Percentiles rank a stretch among this genome's conserved stretches.
phyloP scores from a whole-genome alignment of 2,888 invertebrate genomes.

The Odontomyia ornata region DNA sequence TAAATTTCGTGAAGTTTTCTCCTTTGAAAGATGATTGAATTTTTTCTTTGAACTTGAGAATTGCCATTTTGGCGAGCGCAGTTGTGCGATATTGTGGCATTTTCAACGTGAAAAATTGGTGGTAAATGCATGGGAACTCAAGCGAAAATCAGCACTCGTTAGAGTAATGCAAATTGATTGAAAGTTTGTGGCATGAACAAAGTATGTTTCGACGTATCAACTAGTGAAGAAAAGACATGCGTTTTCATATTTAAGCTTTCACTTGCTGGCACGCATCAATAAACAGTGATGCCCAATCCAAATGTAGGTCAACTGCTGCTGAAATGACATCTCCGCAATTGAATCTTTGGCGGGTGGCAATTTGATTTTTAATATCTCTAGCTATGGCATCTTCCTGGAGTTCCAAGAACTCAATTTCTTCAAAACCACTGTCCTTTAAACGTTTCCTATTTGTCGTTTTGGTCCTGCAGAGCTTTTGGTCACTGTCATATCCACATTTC shows the following conservation, averaged over 20 bases:
- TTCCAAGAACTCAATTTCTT: not conserved
- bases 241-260: constrained; percentile 1
- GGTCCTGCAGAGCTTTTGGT: not conserved
- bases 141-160: not conserved
- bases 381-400: not conserved
- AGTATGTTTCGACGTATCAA: constrained; percentile 8
- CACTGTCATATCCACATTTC: not conserved
- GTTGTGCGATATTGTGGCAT: too few species aligned
- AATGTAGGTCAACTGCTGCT: too few species aligned
- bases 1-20: too few species aligned
- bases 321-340: too few species aligned
- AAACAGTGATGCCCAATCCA: too few species aligned
- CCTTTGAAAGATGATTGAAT: too few species aligned
- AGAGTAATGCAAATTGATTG: constrained; percentile 28
- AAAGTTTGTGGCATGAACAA: constrained; percentile 23
- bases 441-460: not conserved
- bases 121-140: constrained; percentile 5
- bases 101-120: too few species aligned
- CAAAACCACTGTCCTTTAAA: not conserved
- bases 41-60: too few species aligned
- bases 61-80: too few species aligned
- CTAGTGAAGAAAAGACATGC: constrained; percentile 14
- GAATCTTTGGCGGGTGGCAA: not conserved
- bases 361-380: not conserved
- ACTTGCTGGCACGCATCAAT: too few species aligned